Base-by-base conservation (phyloP, 2,888 invertebrate species). In the Galerucella nymphaeae region DNA sequence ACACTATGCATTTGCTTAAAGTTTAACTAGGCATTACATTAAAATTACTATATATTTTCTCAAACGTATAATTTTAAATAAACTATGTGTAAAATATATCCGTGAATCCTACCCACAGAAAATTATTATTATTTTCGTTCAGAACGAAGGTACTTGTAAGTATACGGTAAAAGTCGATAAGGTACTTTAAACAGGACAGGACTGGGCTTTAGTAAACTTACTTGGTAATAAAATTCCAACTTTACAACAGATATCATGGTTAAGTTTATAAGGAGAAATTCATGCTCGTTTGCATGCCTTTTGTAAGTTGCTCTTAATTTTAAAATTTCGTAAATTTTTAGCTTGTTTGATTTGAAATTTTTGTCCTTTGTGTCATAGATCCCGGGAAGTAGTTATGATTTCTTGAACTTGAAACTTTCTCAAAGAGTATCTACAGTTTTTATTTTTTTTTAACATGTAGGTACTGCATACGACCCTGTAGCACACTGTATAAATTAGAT, bases 21-120 rank as follows among this genome's bases (percentile, higher is more conserved):
- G 76, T 77, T 76, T 66, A 78, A 78, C 78, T 75, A 75, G 76
- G 74, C 78, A 74, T 78, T 67, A 74, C 76, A 73, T 77, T 74
- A 30, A 74, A 73, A 74, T 72, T 76, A 72, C 74, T 72, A 61
- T 72, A 71, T 57, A 65, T 64, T 69, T 55, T 63, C 72, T 62
- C 18, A 23, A 48, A 64, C 69, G 71, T 76, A 71, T 76, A 74
- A 76, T 76, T 73, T 76, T 48, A 66, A 50, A 72, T 74, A 74
- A 72, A 76, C 70, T 73, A 74, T 71, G 74, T 76, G 76, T 71
- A 76, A 76, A 76, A 76, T 71, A 75, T 70, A 30, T 30, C 62
- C 57, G 74, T 70, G 71, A 69, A 66, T 50, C 62, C 69, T 71
- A 66, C 69, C 66, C 53, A 66, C 66, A 62, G 67, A 63, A 76